These are phyloP conservation scores for Adela reaumurella DNA, from an alignment of 2,888 invertebrate species.

Conservation along the genomic window DNA sequence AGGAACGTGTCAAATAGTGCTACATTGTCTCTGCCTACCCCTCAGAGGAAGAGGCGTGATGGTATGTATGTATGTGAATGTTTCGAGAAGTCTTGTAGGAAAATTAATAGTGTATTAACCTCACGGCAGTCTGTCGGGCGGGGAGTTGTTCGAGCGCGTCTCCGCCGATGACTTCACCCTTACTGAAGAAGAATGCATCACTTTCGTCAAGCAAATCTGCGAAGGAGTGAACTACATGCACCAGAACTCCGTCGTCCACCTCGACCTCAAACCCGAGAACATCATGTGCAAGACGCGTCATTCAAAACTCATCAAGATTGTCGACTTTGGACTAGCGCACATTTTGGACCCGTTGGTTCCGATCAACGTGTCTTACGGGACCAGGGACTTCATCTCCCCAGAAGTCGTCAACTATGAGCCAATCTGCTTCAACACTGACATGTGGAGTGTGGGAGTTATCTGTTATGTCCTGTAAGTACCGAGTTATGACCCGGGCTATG, in stretches of 20 bases:
- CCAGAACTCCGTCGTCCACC: conserved; percentile 74
- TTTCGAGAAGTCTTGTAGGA: too few relatives aligned
- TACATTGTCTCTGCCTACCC: too few relatives aligned
- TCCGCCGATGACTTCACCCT: conserved; percentile 89
- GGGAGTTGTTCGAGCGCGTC: conserved; percentile 87
- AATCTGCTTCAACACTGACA: conserved; percentile 80
- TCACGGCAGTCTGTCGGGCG: conserved; percentile 72
- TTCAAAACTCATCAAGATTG: conserved; percentile 85
- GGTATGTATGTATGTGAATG: too few relatives aligned
- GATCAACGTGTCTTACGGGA: conserved; percentile 76
- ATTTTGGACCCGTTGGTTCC: conserved; percentile 64
- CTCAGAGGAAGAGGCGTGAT: too few relatives aligned
- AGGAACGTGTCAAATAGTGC: too few relatives aligned
- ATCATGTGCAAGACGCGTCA: conserved; percentile 86
- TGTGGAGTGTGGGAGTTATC: conserved; percentile 95
- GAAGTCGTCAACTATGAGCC: conserved; percentile 90
- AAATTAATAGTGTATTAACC: too few relatives aligned
- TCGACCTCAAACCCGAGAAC: conserved; percentile 95
- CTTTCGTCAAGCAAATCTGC: conserved; percentile 88
- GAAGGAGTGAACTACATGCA: conserved; percentile 91
- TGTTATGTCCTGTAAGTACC: conserved; percentile 85
- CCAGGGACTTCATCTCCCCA: conserved; percentile 90
- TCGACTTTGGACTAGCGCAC: conserved; percentile 90
- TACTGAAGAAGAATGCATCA: conserved; percentile 60
- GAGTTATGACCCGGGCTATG: too few relatives aligned